Conservation (phyloP, 2,888 invertebrate genomes). For the Macroteleia sp. region DNA sequence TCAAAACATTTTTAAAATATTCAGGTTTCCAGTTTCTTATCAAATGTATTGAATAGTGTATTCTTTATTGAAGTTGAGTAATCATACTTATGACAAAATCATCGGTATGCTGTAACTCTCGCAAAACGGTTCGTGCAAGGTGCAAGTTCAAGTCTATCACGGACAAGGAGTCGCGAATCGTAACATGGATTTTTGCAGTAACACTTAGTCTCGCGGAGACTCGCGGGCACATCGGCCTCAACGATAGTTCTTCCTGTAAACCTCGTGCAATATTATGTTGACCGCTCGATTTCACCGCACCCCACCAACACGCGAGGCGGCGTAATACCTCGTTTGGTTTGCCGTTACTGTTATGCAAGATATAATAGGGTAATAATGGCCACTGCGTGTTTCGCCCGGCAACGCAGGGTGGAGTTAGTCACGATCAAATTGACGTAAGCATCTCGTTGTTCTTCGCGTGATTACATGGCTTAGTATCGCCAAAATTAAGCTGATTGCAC, state of each 20-base stretch:
- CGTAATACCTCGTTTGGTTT: conserved; percentile 79
- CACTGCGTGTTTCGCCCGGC: conserved; percentile 72
- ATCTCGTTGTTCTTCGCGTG: conserved; percentile 77
- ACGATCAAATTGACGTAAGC: conserved; percentile 82
- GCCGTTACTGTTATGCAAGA: conserved; percentile 82
- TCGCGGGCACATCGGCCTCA: conserved; percentile 70
- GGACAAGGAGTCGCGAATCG: conserved; percentile 62
- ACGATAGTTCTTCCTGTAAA: conserved; percentile 44
- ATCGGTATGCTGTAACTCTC: too few species aligned
- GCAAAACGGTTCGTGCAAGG: conserved; percentile 68
- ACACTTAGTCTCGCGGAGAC: conserved; percentile 63
- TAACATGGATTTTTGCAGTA: conserved; percentile 69
- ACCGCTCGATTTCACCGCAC: conserved; percentile 45
- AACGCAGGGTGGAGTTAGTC: conserved; percentile 83
- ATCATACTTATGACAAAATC: too few species aligned
- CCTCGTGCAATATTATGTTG: conserved; percentile 39
- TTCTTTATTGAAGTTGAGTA: too few species aligned
- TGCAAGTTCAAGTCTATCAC: conserved; percentile 79
- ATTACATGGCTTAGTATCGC: conserved; percentile 57
- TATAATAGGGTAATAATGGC: conserved; percentile 83
- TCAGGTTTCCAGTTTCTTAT: too few species aligned
- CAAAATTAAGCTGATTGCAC: conserved; percentile 43
- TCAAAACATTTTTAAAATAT: too few species aligned
- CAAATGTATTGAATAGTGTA: too few species aligned
- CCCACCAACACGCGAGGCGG: conserved; percentile 67